Conservation (phyloP, 2,113 vertebrate genomes). For the Archilochus colubris region DNA sequence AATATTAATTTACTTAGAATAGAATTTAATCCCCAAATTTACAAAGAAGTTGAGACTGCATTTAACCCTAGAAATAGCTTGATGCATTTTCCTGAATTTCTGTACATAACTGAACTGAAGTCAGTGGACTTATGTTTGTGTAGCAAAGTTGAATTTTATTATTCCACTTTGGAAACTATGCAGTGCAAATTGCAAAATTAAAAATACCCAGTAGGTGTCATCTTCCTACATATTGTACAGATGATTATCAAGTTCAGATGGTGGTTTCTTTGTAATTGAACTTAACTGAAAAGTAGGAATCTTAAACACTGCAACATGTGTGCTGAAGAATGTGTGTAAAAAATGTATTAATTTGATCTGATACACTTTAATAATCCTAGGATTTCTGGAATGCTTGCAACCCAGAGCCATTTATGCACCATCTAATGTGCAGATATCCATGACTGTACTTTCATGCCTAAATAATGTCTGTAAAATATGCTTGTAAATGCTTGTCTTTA, state of each 20-base stretch:
- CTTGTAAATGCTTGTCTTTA: background rate
- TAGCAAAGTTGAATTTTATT: background rate
- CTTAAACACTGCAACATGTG: background rate
- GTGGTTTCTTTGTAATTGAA: background rate
- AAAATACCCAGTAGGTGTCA: conserved; percentile 30
- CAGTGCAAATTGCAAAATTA: background rate
- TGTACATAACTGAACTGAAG: background rate
- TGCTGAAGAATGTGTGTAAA: background rate
- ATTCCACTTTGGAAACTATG: background rate
- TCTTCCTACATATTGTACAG: background rate
- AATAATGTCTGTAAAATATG: background rate
- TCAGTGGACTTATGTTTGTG: background rate
- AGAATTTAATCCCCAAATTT: background rate
- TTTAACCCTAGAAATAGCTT: background rate
- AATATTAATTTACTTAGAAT: background rate
- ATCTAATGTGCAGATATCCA: background rate
- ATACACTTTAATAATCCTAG: background rate
- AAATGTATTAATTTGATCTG: background rate
- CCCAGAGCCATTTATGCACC: background rate
- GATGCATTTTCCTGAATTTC: background rate
- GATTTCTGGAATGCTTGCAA: background rate
- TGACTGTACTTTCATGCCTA: background rate
- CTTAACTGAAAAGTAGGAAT: background rate
- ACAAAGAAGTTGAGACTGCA: background rate
- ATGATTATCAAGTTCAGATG: background rate